phyloP scores from a whole-genome alignment of 35 echinoderm and acorn worm genomes.

The Amphiura filiformis region DNA sequence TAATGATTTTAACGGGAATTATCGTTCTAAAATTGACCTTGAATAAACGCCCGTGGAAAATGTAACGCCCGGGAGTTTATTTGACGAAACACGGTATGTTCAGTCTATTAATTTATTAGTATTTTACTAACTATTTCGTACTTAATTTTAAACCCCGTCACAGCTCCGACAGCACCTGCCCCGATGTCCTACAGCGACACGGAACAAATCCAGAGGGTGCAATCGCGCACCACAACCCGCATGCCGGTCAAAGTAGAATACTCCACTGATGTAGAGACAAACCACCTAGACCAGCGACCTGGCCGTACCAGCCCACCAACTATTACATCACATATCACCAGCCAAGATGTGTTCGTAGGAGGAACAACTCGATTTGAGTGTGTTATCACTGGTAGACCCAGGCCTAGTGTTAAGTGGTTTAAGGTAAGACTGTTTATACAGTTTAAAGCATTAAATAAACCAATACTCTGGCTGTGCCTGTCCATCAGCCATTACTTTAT shows the following conservation, averaged over 20 bases:
- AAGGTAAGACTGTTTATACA: constrained; percentile 54
- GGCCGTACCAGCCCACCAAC: constrained; percentile 69
- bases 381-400: constrained; percentile 75
- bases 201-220: constrained; percentile 17
- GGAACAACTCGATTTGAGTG: constrained; percentile 70
- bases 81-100: no score
- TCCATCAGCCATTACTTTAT: no score
- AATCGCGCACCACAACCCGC: constrained; percentile 59
- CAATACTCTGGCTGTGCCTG: no score
- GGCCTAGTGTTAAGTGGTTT: constrained; percentile 96
- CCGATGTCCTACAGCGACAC: constrained; percentile 34
- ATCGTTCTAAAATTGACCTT: no score
- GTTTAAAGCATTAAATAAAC: no score
- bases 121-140: no score
- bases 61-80: no score
- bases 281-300: constrained; percentile 60
- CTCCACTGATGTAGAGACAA: constrained; percentile 93
- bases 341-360: constrained; percentile 75
- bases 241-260: constrained; percentile 76
- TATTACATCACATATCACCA: constrained; percentile 77
- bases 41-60: no score
- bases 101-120: no score
- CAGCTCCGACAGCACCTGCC: background rate
- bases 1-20: no score
- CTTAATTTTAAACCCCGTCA: background rate